Base-by-base conservation (phyloP, 2,113 vertebrate genomes). In the Chrysemys picta region DNA sequence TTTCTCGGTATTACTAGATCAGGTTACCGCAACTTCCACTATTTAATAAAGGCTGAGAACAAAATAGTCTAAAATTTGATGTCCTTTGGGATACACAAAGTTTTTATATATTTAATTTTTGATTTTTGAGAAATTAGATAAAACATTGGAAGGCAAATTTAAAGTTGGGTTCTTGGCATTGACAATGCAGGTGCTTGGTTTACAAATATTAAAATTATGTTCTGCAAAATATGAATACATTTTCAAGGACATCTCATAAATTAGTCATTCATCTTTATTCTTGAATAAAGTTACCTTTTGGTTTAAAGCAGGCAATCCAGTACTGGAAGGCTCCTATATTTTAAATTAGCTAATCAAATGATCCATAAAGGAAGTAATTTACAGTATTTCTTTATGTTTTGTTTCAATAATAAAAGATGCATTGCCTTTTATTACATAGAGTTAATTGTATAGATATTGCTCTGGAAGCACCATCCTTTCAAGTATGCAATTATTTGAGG, bases 361-460 rank as follows among this genome's bases (percentile, higher is more conserved):
- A 31, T 14, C 13, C 57, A 45, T 42, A 59, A 59, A 31, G 42
- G n/a, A 38, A 82, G 10, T 56, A 59, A 57, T 54, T 57, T 59
- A 19, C 38, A 57, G 9, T 57, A 82, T 56, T 25, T 3, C 38
- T 10, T 45, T 42, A 25, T 56, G 54, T 35, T 31, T 21, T 38
- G 12, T 21, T 50, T 5, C 8, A 81, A 50, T 50, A 53, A 47
- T 12, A 82, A 35, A 54, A 10, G 10, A 31, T 16, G 27, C 27
- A 29, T 50, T 16, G 29, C 16, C 6, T 59, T 16, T 1, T 53
- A 35, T 0, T 14, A 3, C 8, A 31, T 16, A 3, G 6, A 2
- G 5, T 1, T 27, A 22, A 42, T 54, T 17, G 3, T 45, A 52
- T 42, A 49, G 25, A 53, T 50, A n/a, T 29, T 35, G 17, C 29